A percentile compares a stretch with the other conserved stretches of the same genome.
Conservation (phyloP, 2,888 invertebrate genomes). For the Acanthoscelides obtectus region DNA sequence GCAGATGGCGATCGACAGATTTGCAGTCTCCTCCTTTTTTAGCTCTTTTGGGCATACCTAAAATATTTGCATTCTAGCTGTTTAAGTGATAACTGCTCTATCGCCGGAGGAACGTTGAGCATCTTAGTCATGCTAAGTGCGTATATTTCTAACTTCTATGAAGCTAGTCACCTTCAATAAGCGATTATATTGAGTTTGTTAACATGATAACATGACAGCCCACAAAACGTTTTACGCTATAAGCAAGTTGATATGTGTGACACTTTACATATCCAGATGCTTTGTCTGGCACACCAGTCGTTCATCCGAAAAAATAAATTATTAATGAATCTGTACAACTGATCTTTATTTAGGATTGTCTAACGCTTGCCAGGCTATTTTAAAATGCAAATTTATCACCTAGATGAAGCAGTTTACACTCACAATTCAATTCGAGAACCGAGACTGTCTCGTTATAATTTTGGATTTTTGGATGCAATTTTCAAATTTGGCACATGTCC, state of each 20-base stretch:
- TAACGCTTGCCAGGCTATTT: neutral
- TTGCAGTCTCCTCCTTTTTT: too few species aligned
- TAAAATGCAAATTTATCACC: neutral
- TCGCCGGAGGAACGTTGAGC: too few species aligned
- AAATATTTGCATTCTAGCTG: too few species aligned
- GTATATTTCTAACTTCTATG: too few species aligned
- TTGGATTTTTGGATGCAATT: too few species aligned
- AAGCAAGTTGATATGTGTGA: neutral
- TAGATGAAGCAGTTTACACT: neutral
- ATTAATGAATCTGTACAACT: neutral
- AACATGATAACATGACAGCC: neutral
- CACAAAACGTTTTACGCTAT: neutral
- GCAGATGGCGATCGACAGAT: too few species aligned
- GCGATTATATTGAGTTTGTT: neutral
- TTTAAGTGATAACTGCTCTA: too few species aligned
- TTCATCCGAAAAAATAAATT: neutral
- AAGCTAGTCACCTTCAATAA: neutral
- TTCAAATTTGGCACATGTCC: too few species aligned
- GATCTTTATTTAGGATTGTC: neutral
- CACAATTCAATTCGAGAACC: neutral
- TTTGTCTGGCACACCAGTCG: neutral
- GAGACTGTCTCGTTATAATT: too few species aligned
- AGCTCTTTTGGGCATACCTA: too few species aligned
- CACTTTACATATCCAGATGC: neutral
- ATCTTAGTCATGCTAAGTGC: too few species aligned